These are phyloP conservation scores for Tipula unca DNA, from an alignment of 2,888 invertebrate genomes.

Conservation along the genomic window DNA sequence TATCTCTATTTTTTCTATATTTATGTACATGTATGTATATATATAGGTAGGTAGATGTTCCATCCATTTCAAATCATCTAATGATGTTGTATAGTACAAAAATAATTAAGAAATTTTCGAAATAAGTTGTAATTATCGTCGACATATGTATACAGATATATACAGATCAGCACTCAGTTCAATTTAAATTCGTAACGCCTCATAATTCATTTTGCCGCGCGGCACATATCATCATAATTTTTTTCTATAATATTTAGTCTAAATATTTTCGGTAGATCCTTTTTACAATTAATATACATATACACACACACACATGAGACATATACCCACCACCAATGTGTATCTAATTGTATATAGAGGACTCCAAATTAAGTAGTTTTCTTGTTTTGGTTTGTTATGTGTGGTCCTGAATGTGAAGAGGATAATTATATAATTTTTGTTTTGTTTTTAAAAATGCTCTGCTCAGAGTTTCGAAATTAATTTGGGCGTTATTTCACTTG, in stretches of 20 bases:
- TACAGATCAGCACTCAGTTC: neutral
- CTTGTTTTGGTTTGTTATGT: neutral
- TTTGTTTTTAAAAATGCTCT: neutral
- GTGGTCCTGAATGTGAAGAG: neutral
- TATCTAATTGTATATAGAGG: neutral
- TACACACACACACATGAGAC: neutral
- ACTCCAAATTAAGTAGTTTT: neutral
- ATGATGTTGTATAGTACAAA: neutral
- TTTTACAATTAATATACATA: neutral
- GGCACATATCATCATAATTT: neutral
- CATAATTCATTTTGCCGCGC: slow-evolving; percentile 14
- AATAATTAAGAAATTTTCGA: neutral
- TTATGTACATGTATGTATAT: neutral
- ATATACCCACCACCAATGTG: neutral
- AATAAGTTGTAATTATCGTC: neutral
- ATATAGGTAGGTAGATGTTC: neutral
- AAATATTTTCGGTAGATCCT: neutral
- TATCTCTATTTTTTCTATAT: neutral
- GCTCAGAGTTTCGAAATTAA: neutral
- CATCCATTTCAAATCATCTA: neutral
- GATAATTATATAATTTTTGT: neutral
- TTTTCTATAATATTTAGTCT: neutral
- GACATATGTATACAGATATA: neutral
- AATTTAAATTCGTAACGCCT: neutral
- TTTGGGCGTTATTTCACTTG: slow-evolving; percentile 8